Percentiles rank a stretch among this genome's conserved stretches.
phyloP scores from a whole-genome alignment of 1,140 invertebrate genomes.

The Drosophila yakuba region DNA sequence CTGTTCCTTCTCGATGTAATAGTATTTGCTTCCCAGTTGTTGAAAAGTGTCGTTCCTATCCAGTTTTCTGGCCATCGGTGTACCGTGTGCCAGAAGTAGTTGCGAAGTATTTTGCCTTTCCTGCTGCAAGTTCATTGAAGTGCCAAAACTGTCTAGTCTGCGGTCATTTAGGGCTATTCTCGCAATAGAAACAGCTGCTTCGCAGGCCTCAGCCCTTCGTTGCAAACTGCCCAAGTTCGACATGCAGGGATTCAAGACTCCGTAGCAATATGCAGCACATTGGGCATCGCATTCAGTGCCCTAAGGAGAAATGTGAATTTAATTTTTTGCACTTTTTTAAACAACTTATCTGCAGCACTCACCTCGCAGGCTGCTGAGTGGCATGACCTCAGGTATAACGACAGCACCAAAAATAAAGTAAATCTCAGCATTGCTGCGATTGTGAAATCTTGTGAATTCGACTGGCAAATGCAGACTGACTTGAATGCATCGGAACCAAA shows the following conservation, averaged over 20 bases:
- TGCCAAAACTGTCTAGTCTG: conserved; percentile 10
- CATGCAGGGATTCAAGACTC: conserved; percentile 8
- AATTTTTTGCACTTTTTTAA: too few relatives aligned
- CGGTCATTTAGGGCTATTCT: conserved; percentile 18
- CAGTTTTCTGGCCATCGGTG: too few relatives aligned
- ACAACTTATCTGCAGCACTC: not conserved
- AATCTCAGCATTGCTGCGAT: not conserved
- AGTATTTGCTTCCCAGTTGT: conserved; percentile 15
- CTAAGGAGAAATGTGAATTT: not conserved
- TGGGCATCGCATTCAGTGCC: not conserved
- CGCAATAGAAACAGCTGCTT: conserved; percentile 13
- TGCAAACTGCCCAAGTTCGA: conserved; percentile 2
- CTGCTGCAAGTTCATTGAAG: not conserved
- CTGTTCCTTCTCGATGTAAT: conserved; percentile 4
- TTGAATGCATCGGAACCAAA: not conserved
- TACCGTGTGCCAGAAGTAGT: not conserved
- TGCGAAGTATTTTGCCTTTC: conserved; percentile 11
- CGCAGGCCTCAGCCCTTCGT: conserved; percentile 12
- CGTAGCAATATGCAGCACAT: conserved; percentile 13
- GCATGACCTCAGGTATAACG: not conserved
- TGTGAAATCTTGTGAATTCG: not conserved
- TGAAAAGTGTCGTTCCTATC: not conserved
- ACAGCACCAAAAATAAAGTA: not conserved
- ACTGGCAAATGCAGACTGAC: not conserved
- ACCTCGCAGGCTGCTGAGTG: conserved; percentile 3